Base-by-base conservation (phyloP, 2,113 vertebrate genomes). In the Balaeniceps rex region DNA sequence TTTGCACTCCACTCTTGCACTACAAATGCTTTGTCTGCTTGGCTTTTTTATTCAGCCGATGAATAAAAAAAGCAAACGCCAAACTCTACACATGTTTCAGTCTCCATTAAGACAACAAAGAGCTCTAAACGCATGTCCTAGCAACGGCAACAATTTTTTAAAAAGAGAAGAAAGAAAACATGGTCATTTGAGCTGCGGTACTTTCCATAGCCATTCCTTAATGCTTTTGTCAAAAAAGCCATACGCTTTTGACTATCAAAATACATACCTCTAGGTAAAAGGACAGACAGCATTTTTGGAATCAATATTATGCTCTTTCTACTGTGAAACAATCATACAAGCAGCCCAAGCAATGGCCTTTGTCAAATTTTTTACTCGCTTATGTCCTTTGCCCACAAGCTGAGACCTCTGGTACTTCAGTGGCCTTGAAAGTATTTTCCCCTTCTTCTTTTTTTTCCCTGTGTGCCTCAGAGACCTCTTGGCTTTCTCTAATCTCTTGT, bases 21-120 rank as follows among this genome's bases (percentile, higher is more conserved):
- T 79, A 96, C 94, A 84, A 96, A 94, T 22, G 93, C 92, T 98
- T 98, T 98, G 98, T 98, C 96, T 85, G 87, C 93, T 55, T 47
- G 95, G 97, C 91, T 97, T 97, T 97, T 97, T 96, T 96, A 96
- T 97, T 97, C 94, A 86, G 90, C 78, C 76, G 93, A 93, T 97
- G 97, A 98, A 98, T 98, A 97, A 97, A 98, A 98, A 98, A 96
- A 97, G 92, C 96, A 81, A 97, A 98, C 70, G 70, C 90, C 88
- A 94, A 96, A 81, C 94, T 94, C 94, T 78, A 94, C 95, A 92
- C 94, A 90, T 89, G 90, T 96, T 97, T 98, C 95, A 91, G 86
- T 97, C 97, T 97, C 98, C 97, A 97, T 98, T 98, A 98, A 97
- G 96, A 94, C 84, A 96, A 98, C 98, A 98, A 98, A 98, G 97